phyloP scores from a whole-genome alignment of 2,113 vertebrate species.

The Melanotaenia duboulayi region DNA sequence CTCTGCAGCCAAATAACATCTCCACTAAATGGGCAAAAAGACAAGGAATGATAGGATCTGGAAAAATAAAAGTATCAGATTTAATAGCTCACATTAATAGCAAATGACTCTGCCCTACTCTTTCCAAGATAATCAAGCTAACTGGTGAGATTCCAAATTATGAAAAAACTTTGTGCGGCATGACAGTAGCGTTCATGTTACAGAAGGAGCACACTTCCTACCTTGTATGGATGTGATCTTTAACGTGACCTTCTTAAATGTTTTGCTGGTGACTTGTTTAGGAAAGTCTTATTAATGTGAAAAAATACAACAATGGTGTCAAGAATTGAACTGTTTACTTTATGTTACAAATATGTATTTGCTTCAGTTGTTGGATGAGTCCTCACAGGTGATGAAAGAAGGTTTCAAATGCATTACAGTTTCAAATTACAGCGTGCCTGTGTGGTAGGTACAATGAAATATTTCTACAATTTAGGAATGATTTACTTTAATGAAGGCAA shows the following conservation, averaged over 20 bases:
- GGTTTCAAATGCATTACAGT: too few relatives aligned
- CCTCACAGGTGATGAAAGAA: not conserved
- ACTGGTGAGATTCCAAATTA: conserved; percentile 48
- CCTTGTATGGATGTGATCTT: conserved; percentile 12
- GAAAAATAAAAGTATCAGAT: conserved; percentile 29
- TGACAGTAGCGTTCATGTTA: conserved; percentile 10
- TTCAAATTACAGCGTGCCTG: too few relatives aligned
- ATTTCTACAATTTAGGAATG: too few relatives aligned
- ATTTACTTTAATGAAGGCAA: too few relatives aligned
- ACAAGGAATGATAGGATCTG: conserved; percentile 23
- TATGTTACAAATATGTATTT: not conserved
- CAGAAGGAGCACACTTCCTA: not conserved
- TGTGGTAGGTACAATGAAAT: too few relatives aligned
- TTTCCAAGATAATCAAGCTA: conserved; percentile 24
- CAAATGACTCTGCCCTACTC: not conserved
- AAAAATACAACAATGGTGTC: not conserved
- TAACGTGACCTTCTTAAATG: conserved; percentile 13
- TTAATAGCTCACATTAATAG: conserved; percentile 37
- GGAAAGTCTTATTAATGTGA: not conserved
- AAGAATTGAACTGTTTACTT: not conserved
- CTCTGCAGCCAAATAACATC: conserved; percentile 15
- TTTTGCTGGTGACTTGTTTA: not conserved
- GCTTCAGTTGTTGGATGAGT: not conserved
- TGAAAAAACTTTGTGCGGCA: conserved; percentile 5
- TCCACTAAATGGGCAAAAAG: conserved; percentile 6